Base-by-base conservation (phyloP, 2,797 vertebrate genomes). In the Diplodus puntazzo region DNA sequence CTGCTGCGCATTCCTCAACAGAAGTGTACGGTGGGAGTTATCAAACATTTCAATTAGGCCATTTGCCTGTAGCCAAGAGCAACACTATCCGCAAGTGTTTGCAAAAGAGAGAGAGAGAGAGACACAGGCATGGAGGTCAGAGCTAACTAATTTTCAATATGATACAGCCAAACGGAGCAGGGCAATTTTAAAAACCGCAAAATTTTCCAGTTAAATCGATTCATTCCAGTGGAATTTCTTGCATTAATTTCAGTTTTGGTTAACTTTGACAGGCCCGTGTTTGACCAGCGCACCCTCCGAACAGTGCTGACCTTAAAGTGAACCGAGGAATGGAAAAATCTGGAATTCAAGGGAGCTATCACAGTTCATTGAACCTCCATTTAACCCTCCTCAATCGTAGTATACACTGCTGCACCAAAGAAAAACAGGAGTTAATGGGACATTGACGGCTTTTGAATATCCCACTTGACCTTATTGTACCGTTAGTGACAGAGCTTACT, bases 1-100 rank as follows among this genome's bases (percentile, higher is more conserved):
- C 5, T 30, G 59, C 67, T 2, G 57, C 43, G 49, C 80, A 64
- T 82, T 87, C 78, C 75, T 69, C 5, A 45, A 48, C 48, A 11
- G 49, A 58, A 76, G 30, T 68, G 63, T n/a, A 66, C 8, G 48
- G 58, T 46, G 46, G 43, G 30, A 68, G 49, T 30, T 68, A 5
- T 23, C 30, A n/a, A 73, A 75, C 48, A 50, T 73, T 67, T 75
- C 2, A 74, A 14, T 60, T 18, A 43, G 45, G 45, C 42, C 48
- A 18, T 53, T 13, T 8, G 16, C 49, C 11, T 13, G 21, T 5
- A 23, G 78, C 72, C 69, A 63, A 69, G 52, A 46, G 63, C 10
- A 57, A 63, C 50, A 46, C 18, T 18, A 16, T 13, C 5, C 23
- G 0, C 11, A 13, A 69, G 55, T 30, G 16, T 77, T 11, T 59